These are phyloP conservation scores for Linnaemya vulpina DNA, from an alignment of 2,888 invertebrate species.

Conservation along the genomic window DNA sequence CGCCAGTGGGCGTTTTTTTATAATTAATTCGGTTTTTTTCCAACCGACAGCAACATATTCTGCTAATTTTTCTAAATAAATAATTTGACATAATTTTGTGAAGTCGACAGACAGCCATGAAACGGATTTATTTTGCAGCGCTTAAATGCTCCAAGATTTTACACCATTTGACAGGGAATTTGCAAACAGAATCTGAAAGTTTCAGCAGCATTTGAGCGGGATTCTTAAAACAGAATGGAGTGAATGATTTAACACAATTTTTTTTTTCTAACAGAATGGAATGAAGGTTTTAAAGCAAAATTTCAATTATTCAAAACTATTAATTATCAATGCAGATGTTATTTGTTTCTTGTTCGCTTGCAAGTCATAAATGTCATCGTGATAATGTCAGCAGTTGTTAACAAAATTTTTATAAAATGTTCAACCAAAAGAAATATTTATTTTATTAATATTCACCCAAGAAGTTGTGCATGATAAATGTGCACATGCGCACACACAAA, in stretches of 20 bases:
- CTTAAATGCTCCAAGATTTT: neutral
- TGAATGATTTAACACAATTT: conserved; percentile 31
- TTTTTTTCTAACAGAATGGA: too few relatives aligned
- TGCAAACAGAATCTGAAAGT: neutral
- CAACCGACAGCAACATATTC: neutral
- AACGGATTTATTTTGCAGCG: neutral
- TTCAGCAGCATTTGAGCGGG: too few relatives aligned
- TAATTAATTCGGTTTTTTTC: neutral
- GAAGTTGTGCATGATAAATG: neutral
- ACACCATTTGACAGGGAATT: neutral
- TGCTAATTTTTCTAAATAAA: neutral
- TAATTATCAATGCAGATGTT: conserved; percentile 19
- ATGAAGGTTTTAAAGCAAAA: conserved; percentile 29
- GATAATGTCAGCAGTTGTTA: conserved; percentile 53
- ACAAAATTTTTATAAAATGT: conserved; percentile 37
- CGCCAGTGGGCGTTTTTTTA: conserved; percentile 18
- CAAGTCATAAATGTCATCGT: conserved; percentile 52
- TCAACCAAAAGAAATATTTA: neutral
- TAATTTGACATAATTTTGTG: conserved; percentile 37
- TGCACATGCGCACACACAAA: too few relatives aligned
- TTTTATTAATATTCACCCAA: neutral
- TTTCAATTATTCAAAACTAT: neutral
- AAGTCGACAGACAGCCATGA: conserved; percentile 26
- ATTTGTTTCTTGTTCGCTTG: neutral
- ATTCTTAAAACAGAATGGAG: too few relatives aligned